Conservation (phyloP, 2,888 invertebrate genomes). For the Chorisops tibialis region DNA sequence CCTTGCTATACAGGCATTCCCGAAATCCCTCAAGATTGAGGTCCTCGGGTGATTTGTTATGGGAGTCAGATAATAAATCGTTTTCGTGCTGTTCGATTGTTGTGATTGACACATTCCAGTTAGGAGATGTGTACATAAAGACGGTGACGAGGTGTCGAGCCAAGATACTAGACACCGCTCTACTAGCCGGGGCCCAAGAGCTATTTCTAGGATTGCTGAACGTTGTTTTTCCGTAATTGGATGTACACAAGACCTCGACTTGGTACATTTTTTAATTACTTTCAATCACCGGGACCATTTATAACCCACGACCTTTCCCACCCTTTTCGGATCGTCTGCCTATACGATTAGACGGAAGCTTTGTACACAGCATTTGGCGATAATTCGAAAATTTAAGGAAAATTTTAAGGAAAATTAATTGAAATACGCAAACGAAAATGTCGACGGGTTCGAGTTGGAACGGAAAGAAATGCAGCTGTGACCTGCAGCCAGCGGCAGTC, state of each 20-base stretch:
- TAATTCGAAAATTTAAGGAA: background rate
- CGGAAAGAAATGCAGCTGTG: background rate
- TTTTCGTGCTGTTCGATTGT: slow-evolving; percentile 10
- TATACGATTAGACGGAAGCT: background rate
- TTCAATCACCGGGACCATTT: slow-evolving; percentile 32
- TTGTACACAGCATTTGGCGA: background rate
- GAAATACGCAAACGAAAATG: slow-evolving; percentile 3
- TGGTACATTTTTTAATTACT: slow-evolving; percentile 29
- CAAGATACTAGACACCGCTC: background rate
- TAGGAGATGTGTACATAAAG: slow-evolving; percentile 11
- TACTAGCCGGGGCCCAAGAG: background rate
- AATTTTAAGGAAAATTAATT: slow-evolving; percentile 14
- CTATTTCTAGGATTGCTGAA: too few species aligned
- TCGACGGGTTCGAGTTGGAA: slow-evolving; percentile 1
- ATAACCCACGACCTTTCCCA: slow-evolving; percentile 22
- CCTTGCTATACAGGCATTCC: slow-evolving; percentile 11
- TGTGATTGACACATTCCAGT: slow-evolving; percentile 32
- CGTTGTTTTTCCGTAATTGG: slow-evolving; percentile 8
- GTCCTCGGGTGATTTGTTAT: slow-evolving; percentile 23
- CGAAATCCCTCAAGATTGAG: slow-evolving; percentile 5
- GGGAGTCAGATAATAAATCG: slow-evolving; percentile 24
- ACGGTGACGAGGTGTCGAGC: slow-evolving; percentile 6
- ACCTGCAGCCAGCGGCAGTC: background rate
- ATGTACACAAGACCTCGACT: background rate
- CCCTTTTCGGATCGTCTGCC: slow-evolving; percentile 2